Percentiles rank a stretch among this genome's conserved stretches.
These are phyloP conservation scores for Bubo blakistoni DNA, from an alignment of 2,113 vertebrate genomes.

Conservation along the genomic window DNA sequence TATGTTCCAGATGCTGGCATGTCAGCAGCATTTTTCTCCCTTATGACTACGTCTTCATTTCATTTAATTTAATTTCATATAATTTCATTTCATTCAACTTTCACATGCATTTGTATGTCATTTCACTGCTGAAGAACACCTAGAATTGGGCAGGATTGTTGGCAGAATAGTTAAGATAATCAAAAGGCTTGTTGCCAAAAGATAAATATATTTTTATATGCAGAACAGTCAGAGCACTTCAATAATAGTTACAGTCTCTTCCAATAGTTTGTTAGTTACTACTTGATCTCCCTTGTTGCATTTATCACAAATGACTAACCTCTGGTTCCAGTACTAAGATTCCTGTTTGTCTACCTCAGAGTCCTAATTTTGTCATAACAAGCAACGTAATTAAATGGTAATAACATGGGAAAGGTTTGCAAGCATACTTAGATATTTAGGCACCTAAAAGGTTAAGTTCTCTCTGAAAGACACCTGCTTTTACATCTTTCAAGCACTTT, in stretches of 20 bases:
- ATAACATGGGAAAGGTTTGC: background rate
- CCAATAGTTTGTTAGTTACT: background rate
- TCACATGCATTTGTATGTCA: background rate
- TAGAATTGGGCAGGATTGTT: background rate
- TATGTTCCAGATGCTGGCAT: background rate
- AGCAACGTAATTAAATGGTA: background rate
- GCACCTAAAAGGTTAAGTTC: background rate
- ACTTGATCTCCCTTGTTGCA: background rate
- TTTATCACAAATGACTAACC: background rate
- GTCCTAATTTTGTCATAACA: background rate
- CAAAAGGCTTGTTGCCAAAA: background rate
- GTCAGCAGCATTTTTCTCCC: background rate
- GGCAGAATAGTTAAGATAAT: background rate
- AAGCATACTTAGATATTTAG: background rate
- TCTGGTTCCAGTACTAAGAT: background rate
- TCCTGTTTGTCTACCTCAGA: background rate
- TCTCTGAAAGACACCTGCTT: background rate
- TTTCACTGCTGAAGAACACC: background rate
- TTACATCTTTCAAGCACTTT: background rate
- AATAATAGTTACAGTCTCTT: background rate
- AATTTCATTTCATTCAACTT: background rate
- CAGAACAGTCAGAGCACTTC: background rate
- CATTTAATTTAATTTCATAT: background rate
- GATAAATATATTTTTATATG: background rate
- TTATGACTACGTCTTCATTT: background rate